A percentile compares a stretch with the other conserved stretches of the same genome.
These are phyloP conservation scores for Phortica magna DNA, from an alignment of 2,888 invertebrate genomes.

Conservation along the genomic window DNA sequence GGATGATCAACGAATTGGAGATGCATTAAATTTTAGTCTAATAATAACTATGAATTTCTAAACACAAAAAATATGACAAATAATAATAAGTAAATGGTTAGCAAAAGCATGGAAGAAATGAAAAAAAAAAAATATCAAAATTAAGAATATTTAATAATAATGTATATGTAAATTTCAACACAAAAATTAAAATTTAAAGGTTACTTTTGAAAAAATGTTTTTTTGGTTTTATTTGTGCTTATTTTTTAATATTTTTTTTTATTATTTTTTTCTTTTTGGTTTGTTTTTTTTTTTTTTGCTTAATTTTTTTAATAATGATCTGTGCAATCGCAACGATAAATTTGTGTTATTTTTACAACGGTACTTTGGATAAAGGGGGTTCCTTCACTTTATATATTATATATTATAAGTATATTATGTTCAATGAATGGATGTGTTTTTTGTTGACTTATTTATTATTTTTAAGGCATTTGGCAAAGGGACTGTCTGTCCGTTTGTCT, in stretches of 20 bases:
- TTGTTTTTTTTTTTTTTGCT: conserved; percentile 45
- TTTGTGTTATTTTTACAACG: conserved; percentile 45
- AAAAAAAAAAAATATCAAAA: conserved; percentile 38
- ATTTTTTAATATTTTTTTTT: conserved; percentile 47
- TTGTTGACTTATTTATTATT: conserved; percentile 13
- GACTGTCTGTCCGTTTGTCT: not conserved
- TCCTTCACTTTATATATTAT: conserved; percentile 33
- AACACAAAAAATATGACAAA: not conserved
- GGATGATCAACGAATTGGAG: not conserved
- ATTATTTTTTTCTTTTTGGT: not conserved
- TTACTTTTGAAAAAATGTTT: conserved; percentile 18
- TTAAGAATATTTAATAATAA: conserved; percentile 60
- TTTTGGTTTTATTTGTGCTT: conserved; percentile 44
- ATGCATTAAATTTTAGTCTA: not conserved
- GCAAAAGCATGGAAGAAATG: not conserved
- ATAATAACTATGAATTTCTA: not conserved
- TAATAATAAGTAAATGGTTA: conserved; percentile 16
- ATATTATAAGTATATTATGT: conserved; percentile 34
- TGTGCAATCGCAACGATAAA: conserved; percentile 64
- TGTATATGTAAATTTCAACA: conserved; percentile 33
- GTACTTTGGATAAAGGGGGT: conserved; percentile 33
- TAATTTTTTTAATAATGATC: not conserved
- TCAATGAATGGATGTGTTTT: conserved; percentile 17
- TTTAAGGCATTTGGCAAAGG: not conserved
- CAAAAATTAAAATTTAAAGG: conserved; percentile 28